Percentiles rank a stretch among this genome's conserved stretches.
Evolutionary conservation across 2,888 invertebrate genomes (phyloP).

Genomic region (Cybosia mesomella): DNA sequence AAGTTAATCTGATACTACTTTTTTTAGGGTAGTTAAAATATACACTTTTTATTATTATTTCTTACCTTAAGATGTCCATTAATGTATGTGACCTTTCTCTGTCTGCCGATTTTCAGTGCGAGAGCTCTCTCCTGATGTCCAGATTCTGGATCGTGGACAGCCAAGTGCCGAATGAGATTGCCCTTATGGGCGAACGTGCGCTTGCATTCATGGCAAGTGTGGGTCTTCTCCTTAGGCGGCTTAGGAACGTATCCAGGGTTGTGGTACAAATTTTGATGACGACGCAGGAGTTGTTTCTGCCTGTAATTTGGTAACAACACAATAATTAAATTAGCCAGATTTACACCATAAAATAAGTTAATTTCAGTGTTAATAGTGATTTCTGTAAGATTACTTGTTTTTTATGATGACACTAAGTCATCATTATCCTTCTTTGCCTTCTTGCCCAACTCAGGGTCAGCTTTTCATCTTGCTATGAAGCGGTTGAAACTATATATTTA

Average conservation of each 20-base stretch:
- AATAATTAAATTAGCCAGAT: not conserved
- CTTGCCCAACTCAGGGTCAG: too few species aligned
- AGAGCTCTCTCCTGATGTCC: slow-evolving; percentile 91
- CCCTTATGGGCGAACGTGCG: slow-evolving; percentile 94
- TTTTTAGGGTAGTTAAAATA: too few species aligned
- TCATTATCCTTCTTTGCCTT: too few species aligned
- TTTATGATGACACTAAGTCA: too few species aligned
- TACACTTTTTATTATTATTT: not conserved
- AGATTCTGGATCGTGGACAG: slow-evolving; percentile 95
- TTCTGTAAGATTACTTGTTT: too few species aligned
- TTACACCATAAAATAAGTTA: too few species aligned
- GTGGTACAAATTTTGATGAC: slow-evolving; percentile 97
- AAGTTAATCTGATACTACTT: too few species aligned
- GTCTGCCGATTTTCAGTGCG: slow-evolving; percentile 92
- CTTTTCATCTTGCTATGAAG: too few species aligned
- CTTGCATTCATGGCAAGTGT: slow-evolving; percentile 94
- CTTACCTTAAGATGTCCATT: slow-evolving; percentile 79
- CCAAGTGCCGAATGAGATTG: slow-evolving; percentile 96
- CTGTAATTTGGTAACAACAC: slow-evolving; percentile 77
- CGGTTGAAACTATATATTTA: too few species aligned
- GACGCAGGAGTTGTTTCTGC: slow-evolving; percentile 95
- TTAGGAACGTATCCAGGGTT: slow-evolving; percentile 96
- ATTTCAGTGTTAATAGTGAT: too few species aligned
- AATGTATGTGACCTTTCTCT: slow-evolving; percentile 90
- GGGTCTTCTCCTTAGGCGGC: slow-evolving; percentile 95